phyloP scores from a whole-genome alignment of 2,797 vertebrate species.

The Fistularia commersonii region DNA sequence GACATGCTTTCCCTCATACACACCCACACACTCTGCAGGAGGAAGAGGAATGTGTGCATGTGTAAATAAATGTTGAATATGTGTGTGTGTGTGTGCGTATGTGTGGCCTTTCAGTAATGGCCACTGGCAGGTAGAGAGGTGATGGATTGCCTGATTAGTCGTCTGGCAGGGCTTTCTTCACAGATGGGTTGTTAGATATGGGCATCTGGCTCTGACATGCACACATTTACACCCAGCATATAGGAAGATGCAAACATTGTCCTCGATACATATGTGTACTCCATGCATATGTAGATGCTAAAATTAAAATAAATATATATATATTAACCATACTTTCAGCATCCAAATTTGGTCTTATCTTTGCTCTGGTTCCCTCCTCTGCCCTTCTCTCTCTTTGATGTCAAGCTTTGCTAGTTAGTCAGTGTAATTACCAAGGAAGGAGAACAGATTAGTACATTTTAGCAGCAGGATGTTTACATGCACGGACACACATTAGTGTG shows the following conservation, averaged over 20 bases:
- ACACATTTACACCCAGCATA: conserved; percentile 7
- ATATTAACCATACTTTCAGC: conserved; percentile 5
- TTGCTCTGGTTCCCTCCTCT: conserved; percentile 4
- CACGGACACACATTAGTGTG: conserved; percentile 36
- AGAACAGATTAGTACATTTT: conserved; percentile 65
- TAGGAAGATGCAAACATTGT: conserved; percentile 1
- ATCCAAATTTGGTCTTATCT: conserved; percentile 41
- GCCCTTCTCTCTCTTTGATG: conserved; percentile 16
- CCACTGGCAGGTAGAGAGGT: conserved; percentile 69
- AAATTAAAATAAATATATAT: conserved; percentile 23
- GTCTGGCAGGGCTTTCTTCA: conserved; percentile 82
- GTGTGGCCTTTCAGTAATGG: conserved; percentile 57
- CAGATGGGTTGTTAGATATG: conserved; percentile 90
- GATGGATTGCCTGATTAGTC: conserved; percentile 76
- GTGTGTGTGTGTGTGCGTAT: conserved; percentile 21
- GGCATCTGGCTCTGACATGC: conserved; percentile 79
- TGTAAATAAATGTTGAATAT: conserved; percentile 19
- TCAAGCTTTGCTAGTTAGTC: conserved; percentile 62
- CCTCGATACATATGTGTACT: conserved; percentile 10
- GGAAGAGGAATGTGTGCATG: conserved; percentile 1
- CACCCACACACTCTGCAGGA: conserved; percentile 1
- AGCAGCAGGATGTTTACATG: conserved; percentile 65
- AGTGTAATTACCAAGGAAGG: conserved; percentile 67
- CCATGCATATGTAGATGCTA: conserved; percentile 13
- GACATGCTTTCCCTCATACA: conserved; percentile 3